A percentile compares a stretch with the other conserved stretches of the same genome.
These are phyloP conservation scores for Papilio machaon DNA, from an alignment of 1,140 invertebrate genomes.

Conservation along the genomic window DNA sequence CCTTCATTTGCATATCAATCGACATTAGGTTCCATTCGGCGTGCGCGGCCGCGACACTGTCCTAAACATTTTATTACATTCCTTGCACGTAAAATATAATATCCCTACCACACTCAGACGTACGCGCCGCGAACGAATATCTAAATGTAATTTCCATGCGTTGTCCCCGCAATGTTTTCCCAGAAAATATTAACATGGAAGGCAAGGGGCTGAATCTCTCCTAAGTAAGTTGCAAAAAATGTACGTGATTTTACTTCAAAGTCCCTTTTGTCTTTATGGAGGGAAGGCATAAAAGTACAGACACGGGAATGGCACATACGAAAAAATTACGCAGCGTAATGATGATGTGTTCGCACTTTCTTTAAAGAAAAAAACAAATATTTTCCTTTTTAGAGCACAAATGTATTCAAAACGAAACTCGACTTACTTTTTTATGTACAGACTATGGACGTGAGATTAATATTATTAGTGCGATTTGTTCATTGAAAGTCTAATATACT, in stretches of 20 bases:
- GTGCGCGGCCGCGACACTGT: slow-evolving; percentile 53
- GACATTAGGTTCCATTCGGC: slow-evolving; percentile 46
- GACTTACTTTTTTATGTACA: slow-evolving; percentile 58
- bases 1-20: slow-evolving; percentile 76
- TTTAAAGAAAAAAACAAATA: slow-evolving; percentile 75
- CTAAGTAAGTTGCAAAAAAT: slow-evolving; percentile 82
- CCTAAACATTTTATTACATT: slow-evolving; percentile 80
- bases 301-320: slow-evolving; percentile 77
- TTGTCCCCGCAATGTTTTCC: slow-evolving; percentile 80
- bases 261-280: slow-evolving; percentile 81
- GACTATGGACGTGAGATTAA: not conserved
- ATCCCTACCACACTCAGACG: slow-evolving; percentile 74
- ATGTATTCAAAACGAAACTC: slow-evolving; percentile 64
- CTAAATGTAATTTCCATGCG: slow-evolving; percentile 82
- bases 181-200: slow-evolving; percentile 81
- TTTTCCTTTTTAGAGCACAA: slow-evolving; percentile 76
- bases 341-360: slow-evolving; percentile 79
- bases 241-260: slow-evolving; percentile 82
- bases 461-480: not conserved
- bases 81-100: slow-evolving; percentile 81
- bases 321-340: slow-evolving; percentile 81
- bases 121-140: slow-evolving; percentile 79
- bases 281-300: slow-evolving; percentile 79
- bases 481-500: not conserved
- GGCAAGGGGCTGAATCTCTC: slow-evolving; percentile 79